These are phyloP conservation scores for Chionoecetes opilio DNA, from an alignment of 1,140 invertebrate genomes.

Conservation along the genomic window DNA sequence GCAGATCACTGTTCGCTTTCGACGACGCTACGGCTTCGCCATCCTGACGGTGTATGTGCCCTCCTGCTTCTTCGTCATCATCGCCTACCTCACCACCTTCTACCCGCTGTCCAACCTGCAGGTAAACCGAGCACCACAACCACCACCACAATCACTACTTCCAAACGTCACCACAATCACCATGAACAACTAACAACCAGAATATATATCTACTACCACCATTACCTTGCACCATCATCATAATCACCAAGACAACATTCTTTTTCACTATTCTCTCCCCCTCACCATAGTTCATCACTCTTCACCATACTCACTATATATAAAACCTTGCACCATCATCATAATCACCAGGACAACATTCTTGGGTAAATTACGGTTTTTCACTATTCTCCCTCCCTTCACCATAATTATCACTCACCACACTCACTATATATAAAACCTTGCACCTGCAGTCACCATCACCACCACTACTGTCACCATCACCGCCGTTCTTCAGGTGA, in stretches of 20 bases:
- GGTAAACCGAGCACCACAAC: not conserved
- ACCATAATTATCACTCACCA: not conserved
- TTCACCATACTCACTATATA: too few species aligned
- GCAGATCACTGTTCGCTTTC: conserved; percentile 38
- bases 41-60: conserved; percentile 59
- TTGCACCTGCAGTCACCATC: not conserved
- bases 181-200: too few species aligned
- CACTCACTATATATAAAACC: too few species aligned
- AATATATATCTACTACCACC: too few species aligned
- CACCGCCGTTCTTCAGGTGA: conserved; percentile 27
- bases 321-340: not conserved
- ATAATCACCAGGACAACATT: too few species aligned
- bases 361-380: too few species aligned
- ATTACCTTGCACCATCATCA: too few species aligned
- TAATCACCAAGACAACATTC: too few species aligned
- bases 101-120: conserved; percentile 54
- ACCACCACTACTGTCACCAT: not conserved
- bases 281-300: too few species aligned
- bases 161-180: too few species aligned
- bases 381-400: not conserved
- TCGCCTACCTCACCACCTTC: conserved; percentile 69
- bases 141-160: too few species aligned
- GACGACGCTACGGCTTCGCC: conserved; percentile 53
- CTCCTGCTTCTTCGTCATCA: conserved; percentile 62
- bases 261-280: too few species aligned